Conservation (phyloP, 2,888 invertebrate species). For the Melinaea marsaeus region DNA sequence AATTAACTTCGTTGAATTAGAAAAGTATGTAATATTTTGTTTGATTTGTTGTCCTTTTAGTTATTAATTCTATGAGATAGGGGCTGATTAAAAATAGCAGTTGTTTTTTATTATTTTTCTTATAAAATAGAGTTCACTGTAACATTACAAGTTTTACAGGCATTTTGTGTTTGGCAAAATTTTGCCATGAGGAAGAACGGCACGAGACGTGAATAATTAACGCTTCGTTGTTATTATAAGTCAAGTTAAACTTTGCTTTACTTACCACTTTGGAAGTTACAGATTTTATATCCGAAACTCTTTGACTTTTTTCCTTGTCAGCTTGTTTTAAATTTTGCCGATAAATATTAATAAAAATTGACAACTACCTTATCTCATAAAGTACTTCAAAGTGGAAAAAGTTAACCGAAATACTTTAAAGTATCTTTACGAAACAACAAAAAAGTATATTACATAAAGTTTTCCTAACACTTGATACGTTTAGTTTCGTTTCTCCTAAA, state of each 20-base stretch:
- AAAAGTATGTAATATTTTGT: conserved; percentile 3
- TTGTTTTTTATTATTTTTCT: no score
- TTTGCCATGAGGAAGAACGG: not conserved
- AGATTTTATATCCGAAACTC: not conserved
- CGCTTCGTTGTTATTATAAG: not conserved
- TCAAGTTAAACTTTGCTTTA: not conserved
- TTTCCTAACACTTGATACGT: not conserved
- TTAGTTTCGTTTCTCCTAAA: conserved; percentile 33
- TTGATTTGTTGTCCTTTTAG: not conserved
- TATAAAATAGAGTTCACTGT: no score
- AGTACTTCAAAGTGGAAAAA: no score
- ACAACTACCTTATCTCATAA: not conserved
- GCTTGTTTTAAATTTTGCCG: not conserved
- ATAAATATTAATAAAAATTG: not conserved
- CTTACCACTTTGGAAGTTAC: not conserved
- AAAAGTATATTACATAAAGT: not conserved
- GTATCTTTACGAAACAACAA: no score
- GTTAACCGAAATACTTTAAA: no score
- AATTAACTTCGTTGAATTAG: not conserved
- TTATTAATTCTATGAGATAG: no score
- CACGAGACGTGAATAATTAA: conserved; percentile 5
- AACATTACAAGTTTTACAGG: no score
- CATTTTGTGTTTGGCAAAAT: not conserved
- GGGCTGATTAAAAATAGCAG: no score
- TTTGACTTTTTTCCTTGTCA: not conserved